A percentile compares a stretch with the other conserved stretches of the same genome.
phyloP scores from a whole-genome alignment of 2,797 vertebrate species.

The Dermochelys coriacea region DNA sequence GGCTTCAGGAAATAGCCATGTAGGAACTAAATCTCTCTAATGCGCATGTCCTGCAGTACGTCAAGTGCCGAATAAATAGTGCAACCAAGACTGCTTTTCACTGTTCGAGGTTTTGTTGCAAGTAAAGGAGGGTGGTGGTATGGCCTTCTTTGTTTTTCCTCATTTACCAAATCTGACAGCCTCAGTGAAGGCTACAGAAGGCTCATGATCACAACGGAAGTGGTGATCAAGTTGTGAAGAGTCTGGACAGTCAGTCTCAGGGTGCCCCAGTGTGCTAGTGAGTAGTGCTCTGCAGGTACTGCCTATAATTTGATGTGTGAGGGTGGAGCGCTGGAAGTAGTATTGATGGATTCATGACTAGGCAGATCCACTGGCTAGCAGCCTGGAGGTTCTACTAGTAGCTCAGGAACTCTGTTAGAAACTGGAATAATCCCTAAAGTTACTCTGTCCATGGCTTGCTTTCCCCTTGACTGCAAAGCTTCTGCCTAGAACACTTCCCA shows the following conservation, averaged over 20 bases:
- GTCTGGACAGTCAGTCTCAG: background rate
- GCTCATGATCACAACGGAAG: background rate
- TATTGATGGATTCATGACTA: background rate
- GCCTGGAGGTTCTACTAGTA: background rate
- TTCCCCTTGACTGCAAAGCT: background rate
- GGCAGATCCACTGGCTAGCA: fast-evolving
- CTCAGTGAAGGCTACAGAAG: fast-evolving
- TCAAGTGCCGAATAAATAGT: background rate
- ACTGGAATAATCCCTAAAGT: background rate
- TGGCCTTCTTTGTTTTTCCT: background rate
- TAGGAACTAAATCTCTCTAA: constrained; percentile 32
- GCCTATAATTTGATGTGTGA: background rate
- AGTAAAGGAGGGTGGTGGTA: background rate
- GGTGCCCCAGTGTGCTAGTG: too few relatives aligned
- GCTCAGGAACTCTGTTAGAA: constrained; percentile 18
- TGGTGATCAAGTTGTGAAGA: background rate
- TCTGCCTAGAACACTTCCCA: background rate
- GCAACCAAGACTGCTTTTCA: background rate
- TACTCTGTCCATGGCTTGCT: fast-evolving
- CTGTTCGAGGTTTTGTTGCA: background rate
- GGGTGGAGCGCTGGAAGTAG: background rate
- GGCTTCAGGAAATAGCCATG: constrained; percentile 27
- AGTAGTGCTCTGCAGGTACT: background rate
- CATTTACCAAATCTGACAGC: background rate
- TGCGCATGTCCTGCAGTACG: background rate